Percentiles rank a stretch among this genome's conserved stretches.
phyloP scores from a whole-genome alignment of 92 coral and sea anemone species.

The Palythoa caribaeorum region DNA sequence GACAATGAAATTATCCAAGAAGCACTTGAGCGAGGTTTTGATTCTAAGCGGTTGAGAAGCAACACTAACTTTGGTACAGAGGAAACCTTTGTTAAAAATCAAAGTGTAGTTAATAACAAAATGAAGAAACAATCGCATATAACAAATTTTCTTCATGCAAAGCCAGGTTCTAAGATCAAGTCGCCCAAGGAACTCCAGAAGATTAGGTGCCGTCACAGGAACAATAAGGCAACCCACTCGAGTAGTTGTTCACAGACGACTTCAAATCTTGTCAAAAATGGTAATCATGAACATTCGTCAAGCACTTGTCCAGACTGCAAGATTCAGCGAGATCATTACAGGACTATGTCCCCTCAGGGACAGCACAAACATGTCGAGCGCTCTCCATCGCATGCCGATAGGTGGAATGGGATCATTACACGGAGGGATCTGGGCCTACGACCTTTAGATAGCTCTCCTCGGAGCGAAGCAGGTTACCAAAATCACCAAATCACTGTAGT shows the following conservation, averaged over 20 bases:
- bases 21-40: conserved; percentile 48
- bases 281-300: conserved; percentile 16
- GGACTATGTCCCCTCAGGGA: conserved; percentile 9
- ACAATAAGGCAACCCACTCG: conserved; percentile 6
- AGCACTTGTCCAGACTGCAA: conserved; percentile 45
- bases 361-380: conserved; percentile 21
- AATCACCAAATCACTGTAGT: conserved; percentile 54
- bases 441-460: conserved; percentile 41
- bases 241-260: conserved; percentile 3
- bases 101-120: neutral
- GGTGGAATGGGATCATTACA: conserved; percentile 42
- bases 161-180: conserved; percentile 20
- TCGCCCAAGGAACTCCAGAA: conserved; percentile 23
- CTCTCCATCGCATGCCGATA: conserved; percentile 31
- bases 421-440: conserved; percentile 41
- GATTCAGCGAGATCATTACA: conserved; percentile 10
- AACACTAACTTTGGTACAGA: conserved; percentile 3
- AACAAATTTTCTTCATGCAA: conserved; percentile 18
- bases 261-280: conserved; percentile 6
- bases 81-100: conserved; percentile 32
- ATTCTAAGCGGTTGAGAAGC: conserved; percentile 31
- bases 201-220: conserved; percentile 24
- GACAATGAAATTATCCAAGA: conserved; percentile 45
- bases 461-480: neutral
- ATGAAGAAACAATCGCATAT: conserved; percentile 28